Conservation (phyloP, 2,113 vertebrate genomes). For the Macroglossus sobrinus region DNA sequence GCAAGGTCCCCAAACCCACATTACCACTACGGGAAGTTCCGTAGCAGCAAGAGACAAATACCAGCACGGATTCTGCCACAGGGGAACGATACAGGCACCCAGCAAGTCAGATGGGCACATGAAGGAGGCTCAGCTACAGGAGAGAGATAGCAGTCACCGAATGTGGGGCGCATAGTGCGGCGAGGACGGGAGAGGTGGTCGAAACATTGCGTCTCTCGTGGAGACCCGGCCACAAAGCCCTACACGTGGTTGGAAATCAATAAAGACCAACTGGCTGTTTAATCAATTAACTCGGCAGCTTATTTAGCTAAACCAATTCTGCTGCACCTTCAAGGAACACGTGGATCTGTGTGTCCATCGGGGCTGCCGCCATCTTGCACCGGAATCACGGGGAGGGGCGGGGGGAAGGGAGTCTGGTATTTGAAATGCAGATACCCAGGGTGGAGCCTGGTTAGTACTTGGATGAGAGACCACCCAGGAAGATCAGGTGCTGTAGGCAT, state of each 20-base stretch:
- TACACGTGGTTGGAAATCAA: neutral
- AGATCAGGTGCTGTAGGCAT: too few relatives aligned
- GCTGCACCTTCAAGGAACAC: neutral
- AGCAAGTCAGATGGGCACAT: neutral
- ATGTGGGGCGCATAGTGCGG: neutral
- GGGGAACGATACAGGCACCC: neutral
- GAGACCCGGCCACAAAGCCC: neutral
- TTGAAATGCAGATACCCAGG: neutral
- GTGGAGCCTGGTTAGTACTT: too few relatives aligned
- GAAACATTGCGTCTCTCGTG: neutral
- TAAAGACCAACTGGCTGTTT: neutral
- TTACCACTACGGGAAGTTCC: neutral
- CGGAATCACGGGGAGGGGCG: rapidly evolving
- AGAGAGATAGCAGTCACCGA: neutral
- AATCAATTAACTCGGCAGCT: neutral
- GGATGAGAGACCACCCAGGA: too few relatives aligned
- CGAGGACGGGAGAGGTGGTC: neutral
- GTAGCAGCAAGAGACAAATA: neutral
- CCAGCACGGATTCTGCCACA: neutral
- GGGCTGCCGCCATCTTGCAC: neutral
- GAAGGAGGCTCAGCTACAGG: constrained; percentile 13
- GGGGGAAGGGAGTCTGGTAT: too few relatives aligned
- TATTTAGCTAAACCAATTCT: neutral
- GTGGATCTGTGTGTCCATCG: too few relatives aligned
- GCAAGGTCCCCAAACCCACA: neutral